Evolutionary conservation across 2,888 invertebrate genomes (phyloP), one percentile per base, ranked within the genome.

Genomic region (Eumacrocentrus americanus): DNA sequence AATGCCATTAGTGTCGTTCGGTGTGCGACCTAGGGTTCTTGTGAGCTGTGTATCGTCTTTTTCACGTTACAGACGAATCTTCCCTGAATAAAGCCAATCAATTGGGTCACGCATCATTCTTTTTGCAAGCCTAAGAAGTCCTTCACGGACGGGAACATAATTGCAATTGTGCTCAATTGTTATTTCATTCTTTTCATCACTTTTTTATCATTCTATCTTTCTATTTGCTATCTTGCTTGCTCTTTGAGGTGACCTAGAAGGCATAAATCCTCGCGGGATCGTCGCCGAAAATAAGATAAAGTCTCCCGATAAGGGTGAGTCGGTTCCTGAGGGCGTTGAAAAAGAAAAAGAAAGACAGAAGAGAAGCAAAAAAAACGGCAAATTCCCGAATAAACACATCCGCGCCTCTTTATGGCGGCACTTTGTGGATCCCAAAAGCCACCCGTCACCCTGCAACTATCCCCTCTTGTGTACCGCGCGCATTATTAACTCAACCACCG

Each of bases 331-430:
- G 58, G 61, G 55, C 60, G 51, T 34, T 52, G 29, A 40, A 57
- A 64, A 53, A 38, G 60, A 55, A 29, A 62, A 61, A 56, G 60
- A 59, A 63, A 61, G 63, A 64, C 64, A 58, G 53, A 54, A 64
- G 61, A 65, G 65, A 62, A 47, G 35, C 53, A 58, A 63, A 75
- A 73, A 75, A 76, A 78, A 75, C n/a, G 74, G 75, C 75, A 74
- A 78, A 79, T 78, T 79, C 75, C 69, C 76, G 75, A 77, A 79
- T 78, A 80, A 79, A 80, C 79, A 79, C 79, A 79, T 78, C 77
- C 76, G 73, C 71, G 72, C 70, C 72, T 77, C 71, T 79, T 79
- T 79, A 78, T 74, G 76, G 68, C 68, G 72, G 71, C 72, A 74
- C 74, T 77, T 75, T 74, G 73, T 64, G 67, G 71, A 71, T 70